phyloP scores from a whole-genome alignment of 1,140 invertebrate species.

The Dendrolimus kikuchii region DNA sequence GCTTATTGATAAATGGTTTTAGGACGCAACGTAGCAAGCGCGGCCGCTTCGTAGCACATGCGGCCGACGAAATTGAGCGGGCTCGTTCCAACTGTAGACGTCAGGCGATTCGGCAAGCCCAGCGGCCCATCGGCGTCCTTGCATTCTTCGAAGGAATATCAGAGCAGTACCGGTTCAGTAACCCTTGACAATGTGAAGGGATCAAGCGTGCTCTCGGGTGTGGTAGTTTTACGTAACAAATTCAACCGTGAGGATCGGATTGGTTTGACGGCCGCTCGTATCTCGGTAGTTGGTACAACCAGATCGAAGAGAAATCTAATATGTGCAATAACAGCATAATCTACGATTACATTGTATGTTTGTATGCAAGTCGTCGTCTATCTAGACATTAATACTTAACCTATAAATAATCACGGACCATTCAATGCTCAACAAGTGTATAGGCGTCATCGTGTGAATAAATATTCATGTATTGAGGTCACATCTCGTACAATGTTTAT shows the following conservation, averaged over 20 bases:
- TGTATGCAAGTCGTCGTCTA: neutral
- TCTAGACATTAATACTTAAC: neutral
- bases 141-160: conserved; percentile 48
- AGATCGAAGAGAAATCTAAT: neutral
- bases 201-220: conserved; percentile 29
- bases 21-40: neutral
- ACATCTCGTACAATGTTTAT: conserved; percentile 44
- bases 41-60: neutral
- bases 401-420: conserved; percentile 12
- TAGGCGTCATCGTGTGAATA: conserved; percentile 42
- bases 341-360: neutral
- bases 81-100: no score
- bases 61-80: no score
- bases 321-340: neutral
- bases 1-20: conserved; percentile 2
- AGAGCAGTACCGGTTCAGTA: conserved; percentile 51
- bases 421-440: conserved; percentile 39
- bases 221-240: conserved; percentile 42
- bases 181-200: conserved; percentile 50
- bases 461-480: conserved; percentile 55
- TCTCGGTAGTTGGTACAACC: neutral
- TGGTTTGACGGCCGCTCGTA: conserved; percentile 21
- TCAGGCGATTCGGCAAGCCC: conserved; percentile 6
- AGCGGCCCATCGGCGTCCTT: conserved; percentile 42
- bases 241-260: conserved; percentile 30